phyloP scores from a whole-genome alignment of 2,888 invertebrate species.

The Acanthopleura granulata region DNA sequence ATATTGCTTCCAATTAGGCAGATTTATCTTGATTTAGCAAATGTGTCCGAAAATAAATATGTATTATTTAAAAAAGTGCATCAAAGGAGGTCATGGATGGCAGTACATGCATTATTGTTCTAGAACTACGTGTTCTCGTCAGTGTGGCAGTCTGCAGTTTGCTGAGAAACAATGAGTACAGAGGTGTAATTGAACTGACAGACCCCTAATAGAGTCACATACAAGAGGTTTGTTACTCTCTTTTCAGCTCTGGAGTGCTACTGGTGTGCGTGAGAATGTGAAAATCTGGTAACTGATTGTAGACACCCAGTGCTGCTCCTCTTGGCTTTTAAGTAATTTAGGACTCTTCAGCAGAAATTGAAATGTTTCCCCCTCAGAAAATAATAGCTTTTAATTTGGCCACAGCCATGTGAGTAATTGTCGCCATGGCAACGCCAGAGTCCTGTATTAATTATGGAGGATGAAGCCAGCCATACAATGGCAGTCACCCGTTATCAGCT shows the following conservation, averaged over 20 bases:
- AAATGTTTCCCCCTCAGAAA: slow-evolving; percentile 15
- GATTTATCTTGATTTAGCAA: too few species aligned
- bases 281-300: slow-evolving; percentile 18
- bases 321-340: slow-evolving; percentile 19
- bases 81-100: too few species aligned
- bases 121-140: too few species aligned
- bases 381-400: slow-evolving; percentile 22
- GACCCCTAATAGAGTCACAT: slow-evolving; percentile 10
- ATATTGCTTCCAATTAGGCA: too few species aligned
- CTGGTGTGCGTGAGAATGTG: slow-evolving; percentile 16
- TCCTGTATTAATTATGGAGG: slow-evolving; percentile 19
- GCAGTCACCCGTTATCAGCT: background rate
- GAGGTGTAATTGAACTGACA: slow-evolving; percentile 2
- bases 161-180: background rate
- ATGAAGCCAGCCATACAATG: slow-evolving; percentile 12
- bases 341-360: slow-evolving; percentile 21
- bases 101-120: too few species aligned
- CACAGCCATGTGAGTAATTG: slow-evolving; percentile 17
- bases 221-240: slow-evolving; percentile 14
- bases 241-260: background rate
- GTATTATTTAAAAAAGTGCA: too few species aligned
- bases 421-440: slow-evolving; percentile 15
- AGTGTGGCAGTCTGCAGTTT: too few species aligned
- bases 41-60: too few species aligned
- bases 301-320: background rate